A percentile compares a stretch with the other conserved stretches of the same genome.
These are phyloP conservation scores for Apodemus sylvaticus DNA, from an alignment of 2,113 vertebrate genomes.

Conservation along the genomic window DNA sequence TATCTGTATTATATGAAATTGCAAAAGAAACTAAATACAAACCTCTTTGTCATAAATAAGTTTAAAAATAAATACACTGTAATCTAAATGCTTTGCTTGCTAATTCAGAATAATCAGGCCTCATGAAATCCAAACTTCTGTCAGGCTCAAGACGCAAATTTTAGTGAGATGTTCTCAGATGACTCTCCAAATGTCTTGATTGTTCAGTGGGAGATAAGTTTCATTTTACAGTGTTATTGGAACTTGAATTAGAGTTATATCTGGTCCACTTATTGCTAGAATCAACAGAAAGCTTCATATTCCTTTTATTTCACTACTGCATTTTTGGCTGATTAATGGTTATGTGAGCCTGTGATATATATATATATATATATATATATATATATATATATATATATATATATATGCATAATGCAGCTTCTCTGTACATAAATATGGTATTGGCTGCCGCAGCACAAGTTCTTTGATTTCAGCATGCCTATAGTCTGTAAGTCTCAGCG, in stretches of 20 bases:
- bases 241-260: conserved; percentile 54
- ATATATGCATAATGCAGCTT: conserved; percentile 48
- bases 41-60: background rate
- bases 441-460: conserved; percentile 48
- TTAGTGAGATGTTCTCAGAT: conserved; percentile 31
- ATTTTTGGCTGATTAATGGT: conserved; percentile 62
- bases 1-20: conserved; percentile 11
- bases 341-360: conserved; percentile 28
- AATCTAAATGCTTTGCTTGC: conserved; percentile 38
- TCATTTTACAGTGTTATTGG: conserved; percentile 54
- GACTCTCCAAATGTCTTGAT: background rate
- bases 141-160: conserved; percentile 13
- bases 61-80: background rate
- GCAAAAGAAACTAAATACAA: background rate
- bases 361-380: background rate
- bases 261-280: conserved; percentile 65
- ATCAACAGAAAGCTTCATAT: conserved; percentile 68
- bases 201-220: conserved; percentile 54
- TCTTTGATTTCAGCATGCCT: conserved; percentile 13
- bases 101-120: conserved; percentile 10
- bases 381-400: background rate
- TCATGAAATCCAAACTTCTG: conserved; percentile 26
- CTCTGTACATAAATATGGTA: background rate
- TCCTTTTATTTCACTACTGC: background rate
- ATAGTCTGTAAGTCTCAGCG: background rate